A percentile compares a stretch with the other conserved stretches of the same genome.
These are phyloP conservation scores for Capreolus pygargus DNA, from an alignment of 2,113 vertebrate genomes.

Conservation along the genomic window DNA sequence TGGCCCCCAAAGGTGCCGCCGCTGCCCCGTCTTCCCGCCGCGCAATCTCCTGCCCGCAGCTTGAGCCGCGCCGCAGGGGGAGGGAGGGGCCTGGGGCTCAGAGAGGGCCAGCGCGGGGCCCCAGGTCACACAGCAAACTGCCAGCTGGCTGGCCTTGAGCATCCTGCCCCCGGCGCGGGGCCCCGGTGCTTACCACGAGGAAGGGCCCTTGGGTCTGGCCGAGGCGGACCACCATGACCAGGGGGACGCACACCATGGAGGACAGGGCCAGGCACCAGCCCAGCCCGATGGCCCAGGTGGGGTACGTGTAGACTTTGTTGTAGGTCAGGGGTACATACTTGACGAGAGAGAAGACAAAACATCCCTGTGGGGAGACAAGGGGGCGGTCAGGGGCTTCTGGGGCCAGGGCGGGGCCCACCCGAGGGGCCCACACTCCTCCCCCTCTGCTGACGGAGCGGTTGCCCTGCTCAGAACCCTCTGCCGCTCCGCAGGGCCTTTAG, in stretches of 20 bases:
- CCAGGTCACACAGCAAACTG: neutral
- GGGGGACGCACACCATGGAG: slow-evolving; percentile 97
- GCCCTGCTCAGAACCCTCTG: neutral
- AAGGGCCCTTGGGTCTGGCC: slow-evolving; percentile 92
- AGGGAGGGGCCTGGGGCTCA: neutral
- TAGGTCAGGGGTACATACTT: slow-evolving; percentile 97
- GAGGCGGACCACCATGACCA: slow-evolving; percentile 95
- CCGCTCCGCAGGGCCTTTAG: neutral
- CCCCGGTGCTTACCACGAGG: slow-evolving; percentile 88
- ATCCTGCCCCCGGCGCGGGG: accelerated
- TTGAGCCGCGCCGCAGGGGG: accelerated
- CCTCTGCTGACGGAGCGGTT: neutral
- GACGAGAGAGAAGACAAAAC: slow-evolving; percentile 96
- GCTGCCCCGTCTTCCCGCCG: neutral
- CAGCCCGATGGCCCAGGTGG: slow-evolving; percentile 94
- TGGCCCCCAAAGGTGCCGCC: neutral
- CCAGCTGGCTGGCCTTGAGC: too few relatives aligned
- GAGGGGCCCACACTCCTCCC: neutral
- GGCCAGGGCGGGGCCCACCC: neutral
- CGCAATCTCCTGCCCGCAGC: neutral
- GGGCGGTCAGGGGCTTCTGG: neutral
- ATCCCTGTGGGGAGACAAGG: slow-evolving; percentile 83
- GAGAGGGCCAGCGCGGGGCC: neutral
- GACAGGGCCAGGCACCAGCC: slow-evolving; percentile 94
- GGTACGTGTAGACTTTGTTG: slow-evolving; percentile 96